Evolutionary conservation across 2,113 vertebrate species (phyloP).

Genomic region (Butorides virescens): DNA sequence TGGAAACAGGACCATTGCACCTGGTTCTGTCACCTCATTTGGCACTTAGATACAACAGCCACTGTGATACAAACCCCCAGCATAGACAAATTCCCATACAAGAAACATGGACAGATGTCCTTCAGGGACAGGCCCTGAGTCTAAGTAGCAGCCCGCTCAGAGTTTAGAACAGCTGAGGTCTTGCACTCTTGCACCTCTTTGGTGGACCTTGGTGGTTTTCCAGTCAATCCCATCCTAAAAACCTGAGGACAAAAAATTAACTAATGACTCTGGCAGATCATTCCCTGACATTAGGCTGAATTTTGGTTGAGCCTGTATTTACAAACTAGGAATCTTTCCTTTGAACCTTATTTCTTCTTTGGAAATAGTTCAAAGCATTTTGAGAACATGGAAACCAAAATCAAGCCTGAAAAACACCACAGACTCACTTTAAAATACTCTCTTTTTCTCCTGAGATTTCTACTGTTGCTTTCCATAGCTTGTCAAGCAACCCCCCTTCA

Average conservation of each 20-base stretch:
- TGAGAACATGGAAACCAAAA: slow-evolving; percentile 1
- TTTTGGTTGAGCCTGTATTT: background rate
- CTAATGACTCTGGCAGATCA: background rate
- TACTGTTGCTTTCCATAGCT: background rate
- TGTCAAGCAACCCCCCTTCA: background rate
- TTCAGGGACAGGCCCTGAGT: background rate
- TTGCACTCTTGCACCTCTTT: background rate
- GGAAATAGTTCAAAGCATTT: slow-evolving; percentile 37
- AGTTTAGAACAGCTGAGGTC: background rate
- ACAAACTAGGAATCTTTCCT: background rate
- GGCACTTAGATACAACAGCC: background rate
- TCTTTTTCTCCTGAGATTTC: background rate
- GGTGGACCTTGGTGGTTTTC: background rate
- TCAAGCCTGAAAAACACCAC: background rate
- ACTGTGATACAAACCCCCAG: background rate
- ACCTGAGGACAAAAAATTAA: background rate
- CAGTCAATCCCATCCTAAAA: background rate
- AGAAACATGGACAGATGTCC: background rate
- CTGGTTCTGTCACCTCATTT: background rate
- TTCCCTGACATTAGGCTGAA: background rate
- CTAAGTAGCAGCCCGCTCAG: background rate
- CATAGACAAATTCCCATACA: background rate
- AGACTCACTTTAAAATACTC: background rate
- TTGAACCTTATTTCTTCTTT: background rate
- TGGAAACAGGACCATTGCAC: background rate